These are phyloP conservation scores for Cossypha heuglini DNA, from an alignment of 2,797 vertebrate species.

Conservation along the genomic window DNA sequence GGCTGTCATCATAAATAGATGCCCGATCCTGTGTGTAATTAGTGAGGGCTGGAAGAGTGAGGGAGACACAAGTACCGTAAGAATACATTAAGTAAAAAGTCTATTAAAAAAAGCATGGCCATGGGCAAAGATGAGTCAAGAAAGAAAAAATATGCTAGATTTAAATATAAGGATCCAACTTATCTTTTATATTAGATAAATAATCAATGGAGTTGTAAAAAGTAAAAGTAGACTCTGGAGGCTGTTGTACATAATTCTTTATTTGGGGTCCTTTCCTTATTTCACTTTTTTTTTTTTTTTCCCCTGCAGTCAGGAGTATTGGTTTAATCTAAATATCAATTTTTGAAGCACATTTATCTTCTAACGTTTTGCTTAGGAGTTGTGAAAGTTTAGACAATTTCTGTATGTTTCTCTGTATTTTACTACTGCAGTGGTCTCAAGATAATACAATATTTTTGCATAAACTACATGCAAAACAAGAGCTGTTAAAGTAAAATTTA, in stretches of 20 bases:
- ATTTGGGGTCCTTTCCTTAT: not conserved
- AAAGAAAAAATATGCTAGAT: not conserved
- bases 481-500: not conserved
- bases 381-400: not conserved
- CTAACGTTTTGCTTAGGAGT: not conserved
- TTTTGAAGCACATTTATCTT: not conserved
- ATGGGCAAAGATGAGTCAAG: not conserved
- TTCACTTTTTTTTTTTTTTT: not conserved
- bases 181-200: not conserved
- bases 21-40: not conserved
- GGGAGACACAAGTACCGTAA: not conserved
- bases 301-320: accelerated
- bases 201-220: not conserved
- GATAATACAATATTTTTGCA: not conserved
- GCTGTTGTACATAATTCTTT: not conserved
- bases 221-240: not conserved
- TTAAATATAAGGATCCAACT: not conserved
- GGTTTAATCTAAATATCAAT: not conserved
- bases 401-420: not conserved
- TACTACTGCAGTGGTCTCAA: not conserved
- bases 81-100: not conserved
- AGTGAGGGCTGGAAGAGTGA: not conserved
- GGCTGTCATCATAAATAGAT: not conserved
- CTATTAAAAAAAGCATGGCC: not conserved
- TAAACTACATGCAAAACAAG: not conserved